A percentile compares a stretch with the other conserved stretches of the same genome.
These are phyloP conservation scores for Coccyzus lansbergi DNA, from an alignment of 2,797 vertebrate species.

Conservation along the genomic window DNA sequence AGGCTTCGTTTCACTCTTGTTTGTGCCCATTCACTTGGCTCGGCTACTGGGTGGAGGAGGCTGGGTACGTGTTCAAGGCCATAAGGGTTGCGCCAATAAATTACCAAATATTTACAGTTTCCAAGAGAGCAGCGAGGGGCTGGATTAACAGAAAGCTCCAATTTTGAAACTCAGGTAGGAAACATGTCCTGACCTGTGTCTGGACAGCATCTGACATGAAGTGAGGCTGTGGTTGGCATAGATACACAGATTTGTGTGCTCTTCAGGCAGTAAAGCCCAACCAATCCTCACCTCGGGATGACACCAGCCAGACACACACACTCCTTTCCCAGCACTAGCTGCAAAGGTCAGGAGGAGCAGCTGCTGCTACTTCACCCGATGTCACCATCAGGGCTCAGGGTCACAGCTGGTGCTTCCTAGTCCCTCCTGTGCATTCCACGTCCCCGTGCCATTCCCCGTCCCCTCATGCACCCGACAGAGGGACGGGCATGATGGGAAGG, in stretches of 20 bases:
- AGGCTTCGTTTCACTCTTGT: not conserved
- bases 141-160: not conserved
- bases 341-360: not conserved
- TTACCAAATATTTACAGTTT: constrained; percentile 37
- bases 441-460: no score
- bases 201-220: not conserved
- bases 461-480: no score
- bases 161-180: not conserved
- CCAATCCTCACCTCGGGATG: fast-evolving
- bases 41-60: fast-evolving
- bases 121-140: not conserved
- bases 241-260: not conserved
- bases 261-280: not conserved
- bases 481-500: no score
- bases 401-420: not conserved
- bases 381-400: not conserved
- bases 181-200: not conserved
- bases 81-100: not conserved
- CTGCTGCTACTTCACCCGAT: not conserved
- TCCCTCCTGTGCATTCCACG: no score
- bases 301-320: not conserved
- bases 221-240: fast-evolving
- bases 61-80: not conserved
- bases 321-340: not conserved
- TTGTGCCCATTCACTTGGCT: not conserved